Percentiles rank a stretch among this genome's conserved stretches.
Conservation (phyloP, 2,888 invertebrate genomes). For the Chorisops tibialis region DNA sequence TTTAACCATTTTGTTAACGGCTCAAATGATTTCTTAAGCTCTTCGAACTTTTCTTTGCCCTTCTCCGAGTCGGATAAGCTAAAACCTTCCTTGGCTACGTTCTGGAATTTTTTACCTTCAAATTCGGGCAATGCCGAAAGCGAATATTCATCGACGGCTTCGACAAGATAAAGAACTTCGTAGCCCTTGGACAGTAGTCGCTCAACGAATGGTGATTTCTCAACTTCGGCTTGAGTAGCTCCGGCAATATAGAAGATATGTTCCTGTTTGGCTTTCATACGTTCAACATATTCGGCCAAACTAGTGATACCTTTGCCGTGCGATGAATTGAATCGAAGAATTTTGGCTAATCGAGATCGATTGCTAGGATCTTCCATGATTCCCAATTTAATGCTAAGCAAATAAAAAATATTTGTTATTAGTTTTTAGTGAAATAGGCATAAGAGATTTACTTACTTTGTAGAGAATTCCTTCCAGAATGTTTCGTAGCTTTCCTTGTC, state of each 20-base stretch:
- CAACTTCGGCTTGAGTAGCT: constrained; percentile 78
- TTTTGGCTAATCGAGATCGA: constrained; percentile 90
- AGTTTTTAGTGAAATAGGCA: neutral
- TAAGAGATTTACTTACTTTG: constrained; percentile 66
- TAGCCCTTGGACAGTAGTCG: constrained; percentile 87
- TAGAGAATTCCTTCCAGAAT: constrained; percentile 99
- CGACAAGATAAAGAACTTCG: constrained; percentile 90
- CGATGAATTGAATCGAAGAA: constrained; percentile 87
- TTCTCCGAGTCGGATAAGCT: constrained; percentile 71
- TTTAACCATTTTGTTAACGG: constrained; percentile 88
- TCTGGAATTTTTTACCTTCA: constrained; percentile 98
- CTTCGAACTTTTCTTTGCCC: constrained; percentile 73
- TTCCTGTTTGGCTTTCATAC: constrained; percentile 94
- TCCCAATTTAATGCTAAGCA: constrained; percentile 80
- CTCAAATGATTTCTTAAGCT: constrained; percentile 74
- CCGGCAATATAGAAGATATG: constrained; percentile 97
- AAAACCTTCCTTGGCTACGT: constrained; percentile 98
- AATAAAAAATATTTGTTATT: constrained; percentile 13
- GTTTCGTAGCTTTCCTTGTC: constrained; percentile 81
- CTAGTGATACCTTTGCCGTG: constrained; percentile 64
- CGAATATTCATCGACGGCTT: constrained; percentile 98
- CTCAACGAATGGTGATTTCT: constrained; percentile 93
- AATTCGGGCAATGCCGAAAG: constrained; percentile 95
- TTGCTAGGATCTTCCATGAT: constrained; percentile 97
- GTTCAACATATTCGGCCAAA: constrained; percentile 82